Conservation (phyloP, 2,888 invertebrate genomes). For the Troides aeacus region DNA sequence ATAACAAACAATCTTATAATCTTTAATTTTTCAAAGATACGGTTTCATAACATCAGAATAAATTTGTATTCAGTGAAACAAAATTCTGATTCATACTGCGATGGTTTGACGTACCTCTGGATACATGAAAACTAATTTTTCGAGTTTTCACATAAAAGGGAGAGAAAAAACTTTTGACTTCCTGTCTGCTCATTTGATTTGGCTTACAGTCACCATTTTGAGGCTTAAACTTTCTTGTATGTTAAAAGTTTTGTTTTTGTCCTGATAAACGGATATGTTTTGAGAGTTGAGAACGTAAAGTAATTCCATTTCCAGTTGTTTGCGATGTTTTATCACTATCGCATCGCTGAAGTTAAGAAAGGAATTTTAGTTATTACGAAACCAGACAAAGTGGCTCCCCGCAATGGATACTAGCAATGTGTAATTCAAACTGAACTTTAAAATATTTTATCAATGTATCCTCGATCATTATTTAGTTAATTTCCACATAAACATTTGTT, state of each 20-base stretch:
- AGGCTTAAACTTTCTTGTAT: constrained; percentile 40
- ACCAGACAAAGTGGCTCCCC: not conserved
- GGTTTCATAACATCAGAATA: too few relatives aligned
- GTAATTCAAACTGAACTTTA: too few relatives aligned
- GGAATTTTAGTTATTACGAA: not conserved
- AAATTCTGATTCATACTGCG: not conserved
- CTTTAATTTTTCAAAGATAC: too few relatives aligned
- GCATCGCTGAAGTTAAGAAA: constrained; percentile 7
- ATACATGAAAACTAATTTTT: constrained; percentile 17
- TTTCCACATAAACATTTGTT: too few relatives aligned
- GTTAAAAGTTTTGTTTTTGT: constrained; percentile 44
- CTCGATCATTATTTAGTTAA: too few relatives aligned
- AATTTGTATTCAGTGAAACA: not conserved
- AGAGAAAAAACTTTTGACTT: constrained; percentile 15
- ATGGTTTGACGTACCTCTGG: constrained; percentile 1
- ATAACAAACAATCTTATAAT: too few relatives aligned
- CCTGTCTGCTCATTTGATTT: constrained; percentile 21
- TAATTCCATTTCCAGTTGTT: constrained; percentile 21
- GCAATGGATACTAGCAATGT: too few relatives aligned
- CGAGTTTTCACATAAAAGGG: constrained; percentile 16
- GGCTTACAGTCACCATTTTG: constrained; percentile 23
- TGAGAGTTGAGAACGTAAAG: constrained; percentile 8
- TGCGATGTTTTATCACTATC: constrained; percentile 16
- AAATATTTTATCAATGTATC: too few relatives aligned
- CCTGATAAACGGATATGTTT: constrained; percentile 38